These are phyloP conservation scores for Nesoenas mayeri DNA, from an alignment of 2,113 vertebrate genomes.

Conservation along the genomic window DNA sequence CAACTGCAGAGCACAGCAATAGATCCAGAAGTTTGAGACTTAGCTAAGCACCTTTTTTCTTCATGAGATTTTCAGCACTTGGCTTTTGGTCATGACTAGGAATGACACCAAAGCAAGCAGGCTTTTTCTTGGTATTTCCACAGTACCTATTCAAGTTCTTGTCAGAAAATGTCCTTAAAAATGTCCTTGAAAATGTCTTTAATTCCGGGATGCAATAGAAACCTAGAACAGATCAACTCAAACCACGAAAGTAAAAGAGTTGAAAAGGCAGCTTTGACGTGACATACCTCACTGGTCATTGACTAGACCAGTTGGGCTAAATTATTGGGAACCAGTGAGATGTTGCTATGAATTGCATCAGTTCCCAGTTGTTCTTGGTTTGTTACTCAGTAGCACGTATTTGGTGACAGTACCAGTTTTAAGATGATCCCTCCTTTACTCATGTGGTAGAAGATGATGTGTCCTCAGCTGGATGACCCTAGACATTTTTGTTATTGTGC, in stretches of 20 bases:
- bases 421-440: not conserved
- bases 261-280: not conserved
- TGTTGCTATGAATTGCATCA: not conserved
- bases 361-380: not conserved
- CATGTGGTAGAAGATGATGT: not conserved
- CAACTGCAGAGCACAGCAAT: not conserved
- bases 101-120: not conserved
- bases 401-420: not conserved
- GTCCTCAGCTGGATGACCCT: not conserved
- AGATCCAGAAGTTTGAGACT: not conserved
- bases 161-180: not conserved
- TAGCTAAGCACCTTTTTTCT: not conserved
- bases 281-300: not conserved
- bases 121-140: not conserved
- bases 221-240: not conserved
- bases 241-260: not conserved
- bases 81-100: not conserved
- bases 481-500: not conserved
- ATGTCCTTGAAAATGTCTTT: not conserved
- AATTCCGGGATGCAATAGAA: not conserved
- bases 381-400: not conserved
- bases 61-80: not conserved
- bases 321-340: not conserved
- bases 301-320: not conserved
- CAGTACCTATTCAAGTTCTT: not conserved